Percentiles rank a stretch among this genome's conserved stretches.
Conservation (phyloP, 2,797 vertebrate species). For the Phataginus tetradactyla region DNA sequence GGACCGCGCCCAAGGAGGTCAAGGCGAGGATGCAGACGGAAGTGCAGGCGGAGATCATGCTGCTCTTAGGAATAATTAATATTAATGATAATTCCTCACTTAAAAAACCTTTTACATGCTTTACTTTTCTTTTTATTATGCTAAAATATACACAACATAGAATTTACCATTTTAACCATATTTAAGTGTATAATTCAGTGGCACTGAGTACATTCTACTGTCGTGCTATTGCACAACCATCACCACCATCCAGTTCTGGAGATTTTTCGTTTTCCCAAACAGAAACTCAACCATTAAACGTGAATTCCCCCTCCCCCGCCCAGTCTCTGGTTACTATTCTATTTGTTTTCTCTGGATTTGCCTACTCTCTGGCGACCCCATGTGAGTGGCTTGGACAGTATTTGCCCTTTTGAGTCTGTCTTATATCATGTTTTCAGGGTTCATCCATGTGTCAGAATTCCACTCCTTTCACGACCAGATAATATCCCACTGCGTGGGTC, state of each 20-base stretch:
- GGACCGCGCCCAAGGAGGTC: not conserved
- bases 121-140: not conserved
- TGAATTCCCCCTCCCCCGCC: accelerated
- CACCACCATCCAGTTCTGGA: too few species aligned
- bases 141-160: not conserved
- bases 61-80: not conserved
- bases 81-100: not conserved
- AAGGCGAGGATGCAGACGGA: accelerated
- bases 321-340: accelerated
- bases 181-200: accelerated
- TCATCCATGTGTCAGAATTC: too few species aligned
- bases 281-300: not conserved
- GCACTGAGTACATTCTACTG: not conserved
- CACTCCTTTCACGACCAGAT: too few species aligned
- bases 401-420: not conserved
- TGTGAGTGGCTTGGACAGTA: accelerated
- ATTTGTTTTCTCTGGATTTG: accelerated
- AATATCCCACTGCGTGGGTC: accelerated
- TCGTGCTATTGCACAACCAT: accelerated
- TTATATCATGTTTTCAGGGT: not conserved
- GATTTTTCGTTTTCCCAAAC: not conserved
- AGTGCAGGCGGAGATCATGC: accelerated
- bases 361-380: accelerated
- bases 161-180: not conserved
- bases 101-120: not conserved